phyloP scores from a whole-genome alignment of 2,113 vertebrate species.

The Odocoileus virginianus region DNA sequence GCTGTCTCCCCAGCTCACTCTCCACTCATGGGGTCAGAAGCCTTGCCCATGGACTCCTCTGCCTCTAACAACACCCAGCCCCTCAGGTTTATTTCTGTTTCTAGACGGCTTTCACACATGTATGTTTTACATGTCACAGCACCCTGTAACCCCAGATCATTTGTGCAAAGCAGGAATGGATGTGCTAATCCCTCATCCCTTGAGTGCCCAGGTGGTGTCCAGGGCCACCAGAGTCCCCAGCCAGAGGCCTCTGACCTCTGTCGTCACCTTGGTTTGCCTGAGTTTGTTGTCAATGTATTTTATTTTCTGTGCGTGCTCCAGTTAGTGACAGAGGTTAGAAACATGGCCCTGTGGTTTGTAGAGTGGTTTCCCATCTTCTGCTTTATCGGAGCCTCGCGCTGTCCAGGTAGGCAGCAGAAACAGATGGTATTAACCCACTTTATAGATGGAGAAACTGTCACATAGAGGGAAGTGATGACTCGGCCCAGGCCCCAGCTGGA shows the following conservation, averaged over 20 bases:
- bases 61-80: not conserved
- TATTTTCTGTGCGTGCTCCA: not conserved
- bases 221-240: not conserved
- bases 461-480: not conserved
- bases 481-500: not conserved
- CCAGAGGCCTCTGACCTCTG: not conserved
- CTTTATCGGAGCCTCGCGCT: rapidly evolving
- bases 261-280: not conserved
- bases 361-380: not conserved
- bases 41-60: not conserved
- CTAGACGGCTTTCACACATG: not conserved
- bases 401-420: not conserved
- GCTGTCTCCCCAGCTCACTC: not conserved
- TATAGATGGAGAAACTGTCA: not conserved
- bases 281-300: not conserved
- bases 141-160: not conserved
- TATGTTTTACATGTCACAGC: not conserved
- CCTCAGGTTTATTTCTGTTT: not conserved
- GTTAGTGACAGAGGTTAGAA: not conserved
- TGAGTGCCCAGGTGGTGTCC: not conserved
- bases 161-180: not conserved
- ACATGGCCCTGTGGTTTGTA: not conserved
- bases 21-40: rapidly evolving
- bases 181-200: not conserved
- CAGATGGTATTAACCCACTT: not conserved